These are phyloP conservation scores for Phoxinus dragarum DNA, from an alignment of 2,797 vertebrate genomes.

Conservation along the genomic window DNA sequence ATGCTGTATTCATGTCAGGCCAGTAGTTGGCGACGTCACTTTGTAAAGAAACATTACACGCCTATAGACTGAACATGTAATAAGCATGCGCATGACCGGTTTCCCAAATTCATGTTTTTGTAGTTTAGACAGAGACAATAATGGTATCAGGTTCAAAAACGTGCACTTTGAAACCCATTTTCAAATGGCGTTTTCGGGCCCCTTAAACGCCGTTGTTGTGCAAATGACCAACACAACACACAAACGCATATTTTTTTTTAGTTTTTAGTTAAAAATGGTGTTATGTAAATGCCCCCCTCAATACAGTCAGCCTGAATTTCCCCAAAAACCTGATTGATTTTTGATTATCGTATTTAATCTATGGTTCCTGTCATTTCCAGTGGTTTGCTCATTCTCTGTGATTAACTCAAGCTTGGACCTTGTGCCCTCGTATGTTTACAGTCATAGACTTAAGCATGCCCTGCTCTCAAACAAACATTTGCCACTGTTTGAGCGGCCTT, in stretches of 20 bases:
- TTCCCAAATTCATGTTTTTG: neutral
- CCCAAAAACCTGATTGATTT: neutral
- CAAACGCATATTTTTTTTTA: neutral
- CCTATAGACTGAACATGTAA: neutral
- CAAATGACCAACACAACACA: neutral
- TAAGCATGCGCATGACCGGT: neutral
- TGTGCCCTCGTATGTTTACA: neutral
- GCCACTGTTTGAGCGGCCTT: neutral
- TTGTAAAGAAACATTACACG: neutral
- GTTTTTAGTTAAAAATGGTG: neutral
- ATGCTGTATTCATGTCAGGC: neutral
- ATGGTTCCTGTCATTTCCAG: neutral
- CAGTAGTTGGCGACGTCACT: neutral
- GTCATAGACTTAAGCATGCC: neutral
- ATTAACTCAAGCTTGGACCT: neutral
- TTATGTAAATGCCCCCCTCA: neutral
- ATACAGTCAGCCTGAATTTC: neutral
- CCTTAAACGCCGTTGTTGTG: fast-evolving
- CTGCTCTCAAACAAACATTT: neutral
- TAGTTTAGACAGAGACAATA: neutral
- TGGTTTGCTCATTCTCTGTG: neutral
- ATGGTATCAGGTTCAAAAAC: neutral
- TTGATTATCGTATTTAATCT: neutral
- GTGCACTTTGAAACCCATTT: neutral
- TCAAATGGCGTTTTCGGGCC: neutral